Conservation (phyloP, 2,888 invertebrate genomes). For the Pyrgus malvae region DNA sequence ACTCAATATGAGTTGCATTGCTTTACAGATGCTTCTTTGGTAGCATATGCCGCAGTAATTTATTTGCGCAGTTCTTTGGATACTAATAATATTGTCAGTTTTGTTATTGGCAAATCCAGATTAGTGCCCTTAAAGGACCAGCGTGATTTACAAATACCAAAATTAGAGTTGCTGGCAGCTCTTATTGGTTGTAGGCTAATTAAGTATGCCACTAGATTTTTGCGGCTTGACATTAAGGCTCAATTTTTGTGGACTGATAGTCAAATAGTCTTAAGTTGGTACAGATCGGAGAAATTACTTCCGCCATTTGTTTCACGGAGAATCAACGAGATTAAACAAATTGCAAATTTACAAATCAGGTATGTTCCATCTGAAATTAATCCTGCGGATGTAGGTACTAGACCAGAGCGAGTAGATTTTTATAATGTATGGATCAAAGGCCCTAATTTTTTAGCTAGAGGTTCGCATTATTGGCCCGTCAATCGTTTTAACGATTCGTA, state of each 20-base stretch:
- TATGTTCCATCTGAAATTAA: conserved; percentile 19
- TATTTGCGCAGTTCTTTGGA: conserved; percentile 20
- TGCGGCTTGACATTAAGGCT: background rate
- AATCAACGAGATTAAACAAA: background rate
- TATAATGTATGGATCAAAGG: background rate
- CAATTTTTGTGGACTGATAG: background rate
- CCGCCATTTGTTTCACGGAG: background rate
- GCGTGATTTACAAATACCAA: background rate
- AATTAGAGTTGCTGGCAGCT: background rate
- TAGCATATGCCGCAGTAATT: conserved; percentile 21
- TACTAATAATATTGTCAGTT: conserved; percentile 23
- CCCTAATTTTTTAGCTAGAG: background rate
- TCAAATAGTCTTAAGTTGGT: background rate
- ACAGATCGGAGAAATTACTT: background rate
- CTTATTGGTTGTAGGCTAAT: background rate
- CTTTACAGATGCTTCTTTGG: conserved; percentile 1
- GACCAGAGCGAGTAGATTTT: background rate
- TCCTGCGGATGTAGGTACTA: conserved; percentile 20
- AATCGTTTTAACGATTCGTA: no score
- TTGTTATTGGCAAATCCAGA: conserved; percentile 32
- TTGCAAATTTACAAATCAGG: conserved; percentile 2
- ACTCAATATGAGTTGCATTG: background rate
- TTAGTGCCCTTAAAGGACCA: background rate
- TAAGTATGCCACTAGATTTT: background rate
- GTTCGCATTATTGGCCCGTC: background rate